Base-by-base conservation (phyloP, 2,113 vertebrate genomes). In the Nematolebias whitei region DNA sequence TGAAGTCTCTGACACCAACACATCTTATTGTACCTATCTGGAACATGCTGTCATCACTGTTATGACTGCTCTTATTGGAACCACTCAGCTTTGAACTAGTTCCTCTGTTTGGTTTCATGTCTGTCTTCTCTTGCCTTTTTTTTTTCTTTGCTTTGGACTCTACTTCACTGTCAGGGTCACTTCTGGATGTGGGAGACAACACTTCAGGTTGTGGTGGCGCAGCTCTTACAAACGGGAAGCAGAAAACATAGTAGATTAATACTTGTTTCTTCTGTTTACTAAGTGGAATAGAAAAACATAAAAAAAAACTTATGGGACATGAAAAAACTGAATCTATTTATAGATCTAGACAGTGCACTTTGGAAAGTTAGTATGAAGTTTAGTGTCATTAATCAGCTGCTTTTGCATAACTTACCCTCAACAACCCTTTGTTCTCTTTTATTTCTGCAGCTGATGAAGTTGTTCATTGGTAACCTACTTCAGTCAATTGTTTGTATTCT, bases 121-220 rank as follows among this genome's bases (percentile, higher is more conserved):
- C 84, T 22, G 94, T 91, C 64, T 97, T 98, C 81, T 98, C 96
- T 16, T 92, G 91, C 84, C 90, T 15, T 93, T 74, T 94, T 95
- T 98, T 95, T 96, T 98, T 87, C 94, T 93, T 80, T 98, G 98
- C 97, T 96, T 97, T 98, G 75, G 95, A 96, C 85, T 98, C 96
- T 55, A 95, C 94, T 86, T 98, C 97, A 71, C 96, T 96, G 90
- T 98, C 96, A 5, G 97, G 98, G 84, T 96, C 97, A 50, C 96
- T 98, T 56, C 92, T 95, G 67, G 96, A 97, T 53, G 96, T 94
- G 91, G 96, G 96, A 45, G 96, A 96, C 78, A 98, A 89, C 78
- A 96, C 93, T 92, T 98, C 96, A 94, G 97, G 3, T 99, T 89
- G 18, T 78, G 19, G 10, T 35, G 2, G 32, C 10, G 32, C 9